Evolutionary conservation across 2,797 vertebrate species (phyloP).

Genomic region (Phrynocephalus guinanensis): DNA sequence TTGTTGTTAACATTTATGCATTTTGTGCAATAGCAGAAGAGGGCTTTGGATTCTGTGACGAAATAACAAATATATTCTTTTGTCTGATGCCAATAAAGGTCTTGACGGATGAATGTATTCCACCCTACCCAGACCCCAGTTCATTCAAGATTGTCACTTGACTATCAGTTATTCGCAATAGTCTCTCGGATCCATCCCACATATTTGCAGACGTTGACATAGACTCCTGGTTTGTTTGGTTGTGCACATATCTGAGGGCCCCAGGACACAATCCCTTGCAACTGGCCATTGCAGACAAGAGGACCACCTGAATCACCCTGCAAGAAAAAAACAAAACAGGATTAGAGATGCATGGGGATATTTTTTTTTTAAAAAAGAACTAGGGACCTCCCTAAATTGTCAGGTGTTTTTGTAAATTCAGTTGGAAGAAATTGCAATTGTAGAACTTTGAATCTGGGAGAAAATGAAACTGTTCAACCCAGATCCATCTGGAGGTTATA

Average conservation of each 20-base stretch:
- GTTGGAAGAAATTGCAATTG: background rate
- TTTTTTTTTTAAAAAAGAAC: too few species aligned
- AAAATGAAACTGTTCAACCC: background rate
- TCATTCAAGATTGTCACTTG: background rate
- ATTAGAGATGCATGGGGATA: background rate
- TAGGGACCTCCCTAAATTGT: background rate
- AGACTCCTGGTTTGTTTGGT: conserved; percentile 51
- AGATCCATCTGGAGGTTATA: background rate
- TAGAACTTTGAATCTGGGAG: background rate
- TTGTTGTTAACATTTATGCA: too few species aligned
- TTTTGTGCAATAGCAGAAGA: too few species aligned
- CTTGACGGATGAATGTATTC: background rate
- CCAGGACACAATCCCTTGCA: conserved; percentile 78
- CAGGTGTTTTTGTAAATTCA: background rate
- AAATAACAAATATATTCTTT: background rate
- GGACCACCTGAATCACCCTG: conserved; percentile 87
- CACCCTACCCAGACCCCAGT: background rate
- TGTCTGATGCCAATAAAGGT: too few species aligned
- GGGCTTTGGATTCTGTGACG: background rate
- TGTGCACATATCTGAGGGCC: conserved; percentile 59
- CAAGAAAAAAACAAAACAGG: background rate
- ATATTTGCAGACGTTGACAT: conserved; percentile 69
- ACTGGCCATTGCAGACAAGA: conserved; percentile 77
- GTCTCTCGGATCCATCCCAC: conserved; percentile 62
- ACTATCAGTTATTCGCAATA: conserved; percentile 45